A percentile compares a stretch with the other conserved stretches of the same genome.
Conservation (phyloP, 2,113 vertebrate species). For the Diphyllodes magnificus region DNA sequence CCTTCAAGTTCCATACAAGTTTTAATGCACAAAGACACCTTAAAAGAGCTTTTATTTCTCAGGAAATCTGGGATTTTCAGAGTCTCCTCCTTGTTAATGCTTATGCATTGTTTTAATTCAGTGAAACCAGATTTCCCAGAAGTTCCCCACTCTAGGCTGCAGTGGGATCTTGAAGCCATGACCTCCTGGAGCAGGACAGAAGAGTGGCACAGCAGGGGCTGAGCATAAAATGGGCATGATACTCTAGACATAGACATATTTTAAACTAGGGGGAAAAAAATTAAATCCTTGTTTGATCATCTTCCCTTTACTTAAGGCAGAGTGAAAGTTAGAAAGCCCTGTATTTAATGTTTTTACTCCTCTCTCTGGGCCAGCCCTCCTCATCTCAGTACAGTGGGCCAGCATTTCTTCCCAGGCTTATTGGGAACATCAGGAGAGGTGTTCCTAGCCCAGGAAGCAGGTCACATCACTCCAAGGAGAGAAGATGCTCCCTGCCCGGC, state of each 20-base stretch:
- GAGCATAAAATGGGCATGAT: rapidly evolving
- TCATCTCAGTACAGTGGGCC: rapidly evolving
- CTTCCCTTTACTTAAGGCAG: not conserved
- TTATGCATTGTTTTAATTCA: not conserved
- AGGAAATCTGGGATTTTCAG: not conserved
- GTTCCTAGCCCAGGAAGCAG: not conserved
- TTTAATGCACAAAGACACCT: not conserved
- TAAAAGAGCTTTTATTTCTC: not conserved
- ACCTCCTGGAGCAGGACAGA: not conserved
- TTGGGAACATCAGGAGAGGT: not conserved
- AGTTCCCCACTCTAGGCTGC: not conserved
- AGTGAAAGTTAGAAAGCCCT: no score
- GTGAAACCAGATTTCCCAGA: not conserved
- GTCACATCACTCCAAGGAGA: not conserved
- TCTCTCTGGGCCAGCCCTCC: not conserved
- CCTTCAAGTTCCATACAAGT: not conserved
- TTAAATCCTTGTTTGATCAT: not conserved
- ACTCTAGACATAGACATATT: not conserved
- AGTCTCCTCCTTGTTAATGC: not conserved
- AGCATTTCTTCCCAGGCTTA: not conserved
- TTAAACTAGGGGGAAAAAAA: not conserved
- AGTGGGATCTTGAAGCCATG: not conserved
- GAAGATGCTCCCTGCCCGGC: rapidly evolving
- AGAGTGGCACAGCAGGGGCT: not conserved
- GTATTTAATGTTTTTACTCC: not conserved